Base-by-base conservation (phyloP, 2,888 invertebrate species). In the Parapristionchus giblindavisi region DNA sequence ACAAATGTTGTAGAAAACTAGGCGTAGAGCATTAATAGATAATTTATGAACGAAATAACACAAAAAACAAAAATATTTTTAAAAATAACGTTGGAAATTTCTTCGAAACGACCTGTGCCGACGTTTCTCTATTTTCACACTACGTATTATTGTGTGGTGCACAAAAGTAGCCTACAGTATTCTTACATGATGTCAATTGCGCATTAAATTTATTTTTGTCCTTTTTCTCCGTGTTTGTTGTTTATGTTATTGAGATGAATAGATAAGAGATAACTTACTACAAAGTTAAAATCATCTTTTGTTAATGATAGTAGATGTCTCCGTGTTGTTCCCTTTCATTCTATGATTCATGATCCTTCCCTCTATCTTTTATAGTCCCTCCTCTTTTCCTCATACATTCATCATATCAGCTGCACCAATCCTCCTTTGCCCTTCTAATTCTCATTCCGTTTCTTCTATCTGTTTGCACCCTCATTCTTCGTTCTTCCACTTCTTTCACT, bases 391-490 rank as follows among this genome's bases (percentile, higher is more conserved):
- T 43, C 43, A 11, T 2, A 2, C 1, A 8, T 21, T 63, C 24
- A 36, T 4, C 27, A 38, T 14, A 14, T 63, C 43, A 63, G 63
- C 11, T 27, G 14, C 63, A 5, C 40, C 43, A 40, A 63, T 63
- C 63, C 58, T 58, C 63, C 27, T 36, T 24, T 27, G 60, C 38
- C 38, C 38, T 61, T 27, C 40, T 40, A 63, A 38, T 40, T n/a
- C 27, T 27, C 27, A 40, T 34, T 24, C 54, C 54, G n/a, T 52
- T 21, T 38, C 40, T 63, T 63, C n/a, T 63, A 40, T 63, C 63
- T 63, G 63, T 63, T 63, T 40, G 63, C 63, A 34, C 63, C 63
- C 21, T 51, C 36, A 17, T 17, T 38, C 17, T 66, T 51, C 68
- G 34, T 36, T 68, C 52, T 2, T 29, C n/a, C 51, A n/a, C 14